Conservation (phyloP, 2,888 invertebrate species). For the Poecilus cupreus region DNA sequence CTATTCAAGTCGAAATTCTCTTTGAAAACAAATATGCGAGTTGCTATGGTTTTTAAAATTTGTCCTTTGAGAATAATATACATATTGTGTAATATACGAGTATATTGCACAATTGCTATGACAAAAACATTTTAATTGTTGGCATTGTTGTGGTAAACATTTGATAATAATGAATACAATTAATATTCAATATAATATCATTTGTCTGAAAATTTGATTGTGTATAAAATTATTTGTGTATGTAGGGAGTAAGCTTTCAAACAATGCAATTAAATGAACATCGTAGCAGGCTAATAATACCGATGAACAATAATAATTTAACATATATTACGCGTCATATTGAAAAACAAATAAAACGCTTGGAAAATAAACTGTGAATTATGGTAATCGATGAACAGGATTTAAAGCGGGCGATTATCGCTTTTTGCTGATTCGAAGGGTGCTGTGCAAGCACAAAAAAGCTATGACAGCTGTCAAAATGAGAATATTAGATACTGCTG, state of each 20-base stretch:
- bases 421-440: slow-evolving; percentile 41
- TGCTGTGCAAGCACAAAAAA: slow-evolving; percentile 45
- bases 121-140: too few species aligned
- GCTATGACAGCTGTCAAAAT: slow-evolving; percentile 55
- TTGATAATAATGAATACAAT: too few species aligned
- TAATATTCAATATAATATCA: too few species aligned
- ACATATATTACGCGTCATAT: slow-evolving; percentile 14
- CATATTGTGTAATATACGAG: too few species aligned
- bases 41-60: too few species aligned
- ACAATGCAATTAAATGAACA: background rate
- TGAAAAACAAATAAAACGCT: slow-evolving; percentile 36
- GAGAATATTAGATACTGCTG: slow-evolving; percentile 52
- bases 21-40: too few species aligned
- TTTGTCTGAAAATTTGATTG: too few species aligned
- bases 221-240: background rate
- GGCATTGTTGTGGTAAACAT: too few species aligned
- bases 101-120: too few species aligned
- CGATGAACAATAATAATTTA: background rate
- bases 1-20: too few species aligned
- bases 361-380: slow-evolving; percentile 46
- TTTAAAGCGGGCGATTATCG: slow-evolving; percentile 48
- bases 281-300: background rate
- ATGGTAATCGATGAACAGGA: slow-evolving; percentile 44
- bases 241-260: background rate
- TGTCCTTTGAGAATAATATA: too few species aligned